Base-by-base conservation (phyloP, 2,888 invertebrate genomes). In the Pilophorus perplexus region DNA sequence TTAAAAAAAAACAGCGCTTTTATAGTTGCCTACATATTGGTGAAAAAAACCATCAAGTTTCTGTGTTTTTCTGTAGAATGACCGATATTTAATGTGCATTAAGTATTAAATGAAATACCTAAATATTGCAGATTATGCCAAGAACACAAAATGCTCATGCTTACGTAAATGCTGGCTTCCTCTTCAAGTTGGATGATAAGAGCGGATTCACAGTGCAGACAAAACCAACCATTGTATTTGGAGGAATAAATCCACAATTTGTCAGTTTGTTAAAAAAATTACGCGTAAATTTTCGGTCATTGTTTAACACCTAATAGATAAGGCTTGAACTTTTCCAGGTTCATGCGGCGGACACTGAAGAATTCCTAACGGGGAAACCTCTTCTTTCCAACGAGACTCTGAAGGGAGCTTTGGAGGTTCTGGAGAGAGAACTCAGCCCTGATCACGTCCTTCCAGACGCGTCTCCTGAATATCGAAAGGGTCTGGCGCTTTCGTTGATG, bases 131-230 rank as follows among this genome's bases (percentile, higher is more conserved):
- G 88, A 85, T 89, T 54, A 87, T 87, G 83, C 86, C 87, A 0
- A 79, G 89, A 68, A 84, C 87, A 0, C 88, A 88, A 78, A 89
- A 89, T 73, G 85, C 89, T 0, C 88, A 89, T 72, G 89, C 89
- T 0, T 84, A 86, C 67, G 85, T 90, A 0, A 89, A 89, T 74
- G 87, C 88, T 10, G 89, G 84, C 1, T 88, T 90, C 72, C 76
- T 85, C 2, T 80, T 88, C 57, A 81, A 84, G 74, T 75, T 87
- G 42, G 75, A 80, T 48, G 71, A 71, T 48, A 66, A 62, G 6
- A 80, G 68, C 74, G 81, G 69, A 76, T 81, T 44, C 22, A 78
- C 78, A 28, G 79, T 87, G 1, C 77, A 79, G 25, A 80, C 81
- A 14, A 79, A 79, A 74, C 77, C 81, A 70, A 74, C 78, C 69